Evolutionary conservation across 2,797 vertebrate species (phyloP), one percentile per base, ranked within the genome.

Genomic region (Tympanoctomys barrerae): DNA sequence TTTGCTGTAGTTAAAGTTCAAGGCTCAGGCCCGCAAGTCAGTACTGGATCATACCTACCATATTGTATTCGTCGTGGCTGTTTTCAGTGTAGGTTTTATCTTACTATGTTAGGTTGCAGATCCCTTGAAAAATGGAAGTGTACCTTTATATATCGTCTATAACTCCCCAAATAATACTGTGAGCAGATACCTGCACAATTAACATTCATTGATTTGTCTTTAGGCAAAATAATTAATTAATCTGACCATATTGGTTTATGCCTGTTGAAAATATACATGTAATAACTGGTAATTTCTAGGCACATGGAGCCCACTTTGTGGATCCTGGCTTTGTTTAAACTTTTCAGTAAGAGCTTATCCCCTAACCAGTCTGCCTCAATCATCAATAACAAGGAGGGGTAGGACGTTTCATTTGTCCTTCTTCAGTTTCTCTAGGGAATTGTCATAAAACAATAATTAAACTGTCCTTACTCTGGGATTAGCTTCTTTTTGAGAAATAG

Each of bases 361-460:
- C 86, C 46, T 94, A 80, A 87, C 24, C 13, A 86, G 71, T 83
- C 5, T 0, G 16, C 73, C 39, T 73, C 66, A 13, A 78, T 66
- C 33, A 64, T 62, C 46, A 70, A 6, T 62, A 87, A 39, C 39
- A 75, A 54, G 16, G 59, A 91, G 19, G 59, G 31, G 49, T n/a
- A 54, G 36, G 18, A 46, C 36, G 31, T 90, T 84, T 82, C 70
- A 57, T 91, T 80, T 77, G 18, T 91, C 93, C 31, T 8, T 79
- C 39, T 78, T 59, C 46, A 84, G 14, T 24, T 52, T 93, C 62
- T 84, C 54, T 85, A 46, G 64, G 31, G 28, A 92, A 46, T 87
- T 93, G 22, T 21, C 49, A 90, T 85, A 61, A 82, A 90, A 92
- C 64, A 83, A 46, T 70, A 84, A 84, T 96, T 82, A 75, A 92